Evolutionary conservation across 1,140 invertebrate genomes (phyloP), one percentile per base, ranked within the genome.

Genomic region (Streblospio benedicti): DNA sequence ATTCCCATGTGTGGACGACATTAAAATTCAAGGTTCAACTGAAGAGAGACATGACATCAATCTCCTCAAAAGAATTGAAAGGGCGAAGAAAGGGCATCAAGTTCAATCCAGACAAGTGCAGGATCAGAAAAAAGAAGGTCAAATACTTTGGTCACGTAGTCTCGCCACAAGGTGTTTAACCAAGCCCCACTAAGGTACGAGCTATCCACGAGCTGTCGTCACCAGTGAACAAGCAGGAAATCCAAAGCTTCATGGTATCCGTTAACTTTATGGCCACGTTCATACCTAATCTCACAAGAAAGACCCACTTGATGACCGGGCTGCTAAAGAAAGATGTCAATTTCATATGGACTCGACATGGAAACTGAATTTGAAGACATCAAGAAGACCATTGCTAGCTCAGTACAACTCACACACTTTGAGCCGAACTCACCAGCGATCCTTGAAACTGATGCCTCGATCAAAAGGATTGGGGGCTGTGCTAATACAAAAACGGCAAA

Each of bases 11-110:
- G n/a, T n/a, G n/a, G n/a, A n/a, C n/a, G n/a, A n/a, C n/a, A n/a
- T n/a, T n/a, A n/a, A n/a, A n/a, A n/a, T n/a, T n/a, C n/a, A n/a
- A n/a, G n/a, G n/a, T n/a, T n/a, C n/a, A n/a, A n/a, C n/a, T n/a
- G n/a, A n/a, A n/a, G n/a, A n/a, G n/a, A n/a, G n/a, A n/a, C n/a
- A n/a, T n/a, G n/a, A n/a, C n/a, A n/a, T n/a, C n/a, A n/a, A n/a
- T n/a, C n/a, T n/a, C n/a, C n/a, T n/a, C n/a, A n/a, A n/a, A n/a
- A n/a, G n/a, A n/a, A n/a, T n/a, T n/a, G n/a, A n/a, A n/a, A n/a
- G n/a, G n/a, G n/a, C n/a, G n/a, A n/a, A n/a, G n/a, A n/a, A 72
- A 58, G 59, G 68, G 71, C 63, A 61, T 80, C 20, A 71, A 61
- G 50, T 68, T 79, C 58, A 77, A 78, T 64, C 52, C 51, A 38